phyloP scores from a whole-genome alignment of 2,888 invertebrate species.

The Adineta ricciae region DNA sequence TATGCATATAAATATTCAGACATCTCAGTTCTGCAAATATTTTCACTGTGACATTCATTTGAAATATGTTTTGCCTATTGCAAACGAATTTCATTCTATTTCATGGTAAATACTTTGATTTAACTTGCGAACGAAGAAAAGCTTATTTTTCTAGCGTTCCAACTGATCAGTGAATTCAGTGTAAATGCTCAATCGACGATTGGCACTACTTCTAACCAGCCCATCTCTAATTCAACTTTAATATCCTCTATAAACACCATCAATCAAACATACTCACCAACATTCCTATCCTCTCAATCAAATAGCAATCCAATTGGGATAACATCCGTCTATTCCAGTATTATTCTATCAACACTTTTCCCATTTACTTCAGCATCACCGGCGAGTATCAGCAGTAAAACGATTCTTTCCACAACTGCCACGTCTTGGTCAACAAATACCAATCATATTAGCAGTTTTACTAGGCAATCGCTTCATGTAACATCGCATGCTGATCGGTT shows the following conservation, averaged over 20 bases:
- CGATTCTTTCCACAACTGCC: no score
- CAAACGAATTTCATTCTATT: neutral
- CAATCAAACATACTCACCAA: neutral
- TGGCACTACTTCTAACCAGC: neutral
- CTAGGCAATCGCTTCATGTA: no score
- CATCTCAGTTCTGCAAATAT: no score
- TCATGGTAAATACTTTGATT: neutral
- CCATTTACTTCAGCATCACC: neutral
- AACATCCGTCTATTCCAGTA: neutral
- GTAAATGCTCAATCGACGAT: neutral
- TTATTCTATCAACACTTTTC: no score
- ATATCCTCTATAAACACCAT: neutral
- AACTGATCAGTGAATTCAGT: neutral
- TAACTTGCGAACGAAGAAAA: neutral
- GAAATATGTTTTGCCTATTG: neutral
- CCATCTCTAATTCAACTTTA: neutral
- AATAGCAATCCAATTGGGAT: no score
- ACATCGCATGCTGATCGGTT: no score
- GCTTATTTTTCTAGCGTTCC: neutral
- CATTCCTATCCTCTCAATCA: no score
- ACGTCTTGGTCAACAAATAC: neutral
- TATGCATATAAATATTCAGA: no score
- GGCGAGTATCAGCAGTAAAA: no score
- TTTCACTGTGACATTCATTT: no score
- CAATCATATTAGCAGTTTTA: neutral